A percentile compares a stretch with the other conserved stretches of the same genome.
phyloP scores from a whole-genome alignment of 2,797 vertebrate species.

The Remorina albescens region DNA sequence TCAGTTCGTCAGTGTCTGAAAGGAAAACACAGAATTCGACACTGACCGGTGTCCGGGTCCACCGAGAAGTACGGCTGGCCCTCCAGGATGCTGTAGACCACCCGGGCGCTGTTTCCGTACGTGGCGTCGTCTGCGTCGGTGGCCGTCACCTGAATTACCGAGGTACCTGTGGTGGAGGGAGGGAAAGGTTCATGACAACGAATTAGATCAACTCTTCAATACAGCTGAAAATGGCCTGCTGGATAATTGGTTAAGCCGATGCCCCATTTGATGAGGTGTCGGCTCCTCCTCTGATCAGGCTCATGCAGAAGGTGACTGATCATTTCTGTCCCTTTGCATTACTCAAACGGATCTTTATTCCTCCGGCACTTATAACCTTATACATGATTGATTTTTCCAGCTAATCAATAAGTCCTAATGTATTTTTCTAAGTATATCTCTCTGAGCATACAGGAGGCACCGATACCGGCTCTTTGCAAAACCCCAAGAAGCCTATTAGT shows the following conservation, averaged over 20 bases:
- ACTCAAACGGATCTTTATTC: conserved; percentile 60
- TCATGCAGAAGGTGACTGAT: conserved; percentile 62
- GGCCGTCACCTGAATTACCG: conserved; percentile 95
- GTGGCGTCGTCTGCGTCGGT: conserved; percentile 93
- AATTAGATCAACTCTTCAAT: conserved; percentile 63
- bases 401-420: conserved; percentile 74
- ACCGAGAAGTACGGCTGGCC: conserved; percentile 98
- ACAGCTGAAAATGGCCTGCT: conserved; percentile 56
- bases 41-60: conserved; percentile 89
- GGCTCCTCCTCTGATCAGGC: conserved; percentile 56
- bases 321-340: conserved; percentile 60
- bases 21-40: background rate
- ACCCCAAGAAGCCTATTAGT: conserved; percentile 70
- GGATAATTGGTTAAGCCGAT: conserved; percentile 66
- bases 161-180: conserved; percentile 85
- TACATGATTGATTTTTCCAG: conserved; percentile 61
- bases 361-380: conserved; percentile 54
- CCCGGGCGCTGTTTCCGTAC: conserved; percentile 95
- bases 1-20: background rate
- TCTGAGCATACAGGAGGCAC: conserved; percentile 38
- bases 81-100: conserved; percentile 97
- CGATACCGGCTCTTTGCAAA: conserved; percentile 44
- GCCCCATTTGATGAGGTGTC: conserved; percentile 73
- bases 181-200: conserved; percentile 43
- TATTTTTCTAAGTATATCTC: conserved; percentile 71